These are phyloP conservation scores for Leuctra nigra DNA, from an alignment of 2,888 invertebrate genomes.

Conservation along the genomic window DNA sequence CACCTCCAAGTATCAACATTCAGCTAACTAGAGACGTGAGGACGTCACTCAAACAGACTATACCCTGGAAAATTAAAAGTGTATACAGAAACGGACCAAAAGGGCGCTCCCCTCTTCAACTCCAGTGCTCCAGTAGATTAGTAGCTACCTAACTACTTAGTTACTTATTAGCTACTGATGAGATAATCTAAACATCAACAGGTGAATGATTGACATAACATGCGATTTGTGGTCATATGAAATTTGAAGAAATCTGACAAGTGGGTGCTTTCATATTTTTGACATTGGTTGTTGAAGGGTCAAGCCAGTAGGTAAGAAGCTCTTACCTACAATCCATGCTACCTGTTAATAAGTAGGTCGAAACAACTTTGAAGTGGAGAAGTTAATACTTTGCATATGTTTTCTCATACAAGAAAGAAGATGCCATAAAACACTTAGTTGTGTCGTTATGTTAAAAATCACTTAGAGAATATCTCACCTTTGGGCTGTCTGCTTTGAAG, in stretches of 20 bases:
- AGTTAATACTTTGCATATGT: not conserved
- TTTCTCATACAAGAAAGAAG: not conserved
- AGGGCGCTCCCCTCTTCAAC: slow-evolving; percentile 1
- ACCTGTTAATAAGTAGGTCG: not conserved
- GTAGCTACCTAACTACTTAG: no score
- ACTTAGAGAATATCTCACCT: slow-evolving; percentile 28
- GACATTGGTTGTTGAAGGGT: slow-evolving; percentile 22
- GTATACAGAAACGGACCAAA: not conserved
- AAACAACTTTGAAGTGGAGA: not conserved
- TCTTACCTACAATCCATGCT: slow-evolving; percentile 2
- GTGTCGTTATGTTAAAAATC: no score
- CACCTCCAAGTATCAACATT: slow-evolving; percentile 40
- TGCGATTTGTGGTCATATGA: no score
- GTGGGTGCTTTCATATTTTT: slow-evolving; percentile 32
- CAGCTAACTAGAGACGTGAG: slow-evolving; percentile 38
- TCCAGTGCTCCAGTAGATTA: no score
- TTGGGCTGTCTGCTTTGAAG: slow-evolving; percentile 32
- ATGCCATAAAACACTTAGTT: no score
- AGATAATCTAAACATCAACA: no score
- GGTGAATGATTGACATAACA: not conserved
- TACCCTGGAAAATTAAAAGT: slow-evolving; percentile 23
- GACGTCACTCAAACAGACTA: slow-evolving; percentile 24
- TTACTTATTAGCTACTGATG: no score
- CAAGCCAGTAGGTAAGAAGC: not conserved
- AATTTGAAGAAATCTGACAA: slow-evolving; percentile 39